Conservation (phyloP, 2,113 vertebrate species). For the Mastomys natalensis region DNA sequence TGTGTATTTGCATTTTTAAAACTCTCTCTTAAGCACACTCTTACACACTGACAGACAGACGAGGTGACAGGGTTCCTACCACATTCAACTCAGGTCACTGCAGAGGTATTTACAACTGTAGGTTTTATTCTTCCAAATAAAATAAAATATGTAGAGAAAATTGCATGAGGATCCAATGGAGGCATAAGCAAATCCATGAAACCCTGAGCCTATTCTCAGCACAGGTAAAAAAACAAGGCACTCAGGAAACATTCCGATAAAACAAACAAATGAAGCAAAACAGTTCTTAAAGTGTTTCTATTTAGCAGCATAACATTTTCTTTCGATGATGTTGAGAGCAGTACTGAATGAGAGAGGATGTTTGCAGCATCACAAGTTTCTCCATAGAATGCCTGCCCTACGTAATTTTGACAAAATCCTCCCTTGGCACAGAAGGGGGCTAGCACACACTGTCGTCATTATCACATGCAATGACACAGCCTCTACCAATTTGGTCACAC, state of each 20-base stretch:
- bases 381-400: background rate
- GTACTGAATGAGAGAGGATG: background rate
- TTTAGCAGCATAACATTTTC: slow-evolving; percentile 2
- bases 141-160: background rate
- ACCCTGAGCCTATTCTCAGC: background rate
- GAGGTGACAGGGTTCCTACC: background rate
- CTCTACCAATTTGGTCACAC: slow-evolving; percentile 68
- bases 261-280: background rate
- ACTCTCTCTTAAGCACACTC: slow-evolving; percentile 65
- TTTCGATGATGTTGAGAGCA: slow-evolving; percentile 24
- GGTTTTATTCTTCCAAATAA: slow-evolving; percentile 65
- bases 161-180: background rate
- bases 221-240: background rate
- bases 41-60: slow-evolving; percentile 52
- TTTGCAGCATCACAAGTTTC: background rate
- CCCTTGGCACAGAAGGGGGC: background rate
- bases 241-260: background rate
- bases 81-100: slow-evolving; percentile 51
- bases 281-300: background rate
- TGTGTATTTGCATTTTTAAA: slow-evolving; percentile 47
- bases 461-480: background rate
- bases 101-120: slow-evolving; percentile 39
- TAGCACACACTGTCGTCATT: background rate
- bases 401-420: slow-evolving; percentile 39
- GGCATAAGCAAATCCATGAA: background rate